Evolutionary conservation across 2,888 invertebrate species (phyloP), one percentile per base, ranked within the genome.

Genomic region (Diplazon laetatorius): DNA sequence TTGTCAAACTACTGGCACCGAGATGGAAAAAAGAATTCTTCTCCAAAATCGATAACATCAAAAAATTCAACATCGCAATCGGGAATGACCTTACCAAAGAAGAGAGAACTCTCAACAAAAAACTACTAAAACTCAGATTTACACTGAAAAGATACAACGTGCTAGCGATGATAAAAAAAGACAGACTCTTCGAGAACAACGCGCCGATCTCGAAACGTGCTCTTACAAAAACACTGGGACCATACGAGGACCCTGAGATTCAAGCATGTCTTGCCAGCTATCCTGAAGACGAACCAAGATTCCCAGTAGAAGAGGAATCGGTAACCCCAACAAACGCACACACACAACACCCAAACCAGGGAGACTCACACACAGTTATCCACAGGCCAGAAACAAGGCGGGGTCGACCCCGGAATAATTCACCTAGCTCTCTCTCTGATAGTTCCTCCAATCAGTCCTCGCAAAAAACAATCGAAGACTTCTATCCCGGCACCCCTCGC

Each of bases 111-210:
- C 39, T 16, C 14, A 60, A 60, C 8, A 60, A 60, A 60, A 60
- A 60, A 60, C n/a, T 60, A n/a, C 37, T 60, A 20, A 57, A n/a
- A 60, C 10, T 60, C 12, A 60, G 60, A 60, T 35, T 39, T 35
- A 16, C 16, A 14, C 30, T 60, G 14, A 60, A 35, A 37, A 22
- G 42, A 2, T 12, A 12, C 16, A 30, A 30, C 12, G 20, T 30
- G 6, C 5, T 2, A 12, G 37, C 35, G 9, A 60, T n/a, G 3
- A 5, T 59, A 59, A 25, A 59, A 59, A 59, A 59, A 14, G 25
- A 22, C 12, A 4, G 18, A 14, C 14, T 60, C 12, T n/a, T 60
- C 3, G 35, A 12, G 18, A 30, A 60, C 5, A 60, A 60, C 14
- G n/a, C 25, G 10, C 37, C 14, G 5, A 37, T 60, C 6, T 39